phyloP scores from a whole-genome alignment of 1,140 invertebrate genomes.

The Leptopilina clavipes region DNA sequence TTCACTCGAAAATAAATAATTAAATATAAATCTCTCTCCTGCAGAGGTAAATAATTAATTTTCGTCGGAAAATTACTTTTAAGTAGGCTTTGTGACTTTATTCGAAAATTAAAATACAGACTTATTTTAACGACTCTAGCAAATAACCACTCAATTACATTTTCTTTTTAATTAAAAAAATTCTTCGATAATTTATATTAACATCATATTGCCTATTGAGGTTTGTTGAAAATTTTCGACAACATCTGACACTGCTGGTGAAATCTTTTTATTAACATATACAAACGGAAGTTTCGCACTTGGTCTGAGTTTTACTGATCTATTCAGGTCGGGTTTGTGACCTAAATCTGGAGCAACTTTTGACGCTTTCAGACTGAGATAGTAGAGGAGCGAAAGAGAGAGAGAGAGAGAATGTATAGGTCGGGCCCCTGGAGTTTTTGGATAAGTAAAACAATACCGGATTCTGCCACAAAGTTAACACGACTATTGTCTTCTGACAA shows the following conservation, averaged over 20 bases:
- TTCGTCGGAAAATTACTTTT: not conserved
- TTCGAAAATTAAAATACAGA: no score
- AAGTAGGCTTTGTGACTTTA: no score
- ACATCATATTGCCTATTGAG: not conserved
- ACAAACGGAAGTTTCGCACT: conserved; percentile 12
- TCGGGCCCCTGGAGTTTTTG: conserved; percentile 9
- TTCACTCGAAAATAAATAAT: not conserved
- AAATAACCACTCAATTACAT: no score
- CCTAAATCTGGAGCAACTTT: conserved; percentile 23
- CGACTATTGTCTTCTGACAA: conserved; percentile 6
- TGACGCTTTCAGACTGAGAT: not conserved
- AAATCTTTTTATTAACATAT: conserved; percentile 6
- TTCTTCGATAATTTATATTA: no score
- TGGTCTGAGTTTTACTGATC: conserved; percentile 15
- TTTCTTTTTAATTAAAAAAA: no score
- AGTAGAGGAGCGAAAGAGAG: not conserved
- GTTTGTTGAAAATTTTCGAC: not conserved
- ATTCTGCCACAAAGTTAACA: not conserved
- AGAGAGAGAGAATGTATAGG: not conserved
- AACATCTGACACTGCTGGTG: not conserved
- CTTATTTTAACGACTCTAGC: no score
- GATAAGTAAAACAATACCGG: conserved; percentile 6
- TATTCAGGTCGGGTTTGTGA: conserved; percentile 24
- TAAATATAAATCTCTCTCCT: not conserved
- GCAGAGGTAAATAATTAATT: not conserved